Conservation (phyloP, 2,888 invertebrate genomes). For the Oegoconia quadripuncta region DNA sequence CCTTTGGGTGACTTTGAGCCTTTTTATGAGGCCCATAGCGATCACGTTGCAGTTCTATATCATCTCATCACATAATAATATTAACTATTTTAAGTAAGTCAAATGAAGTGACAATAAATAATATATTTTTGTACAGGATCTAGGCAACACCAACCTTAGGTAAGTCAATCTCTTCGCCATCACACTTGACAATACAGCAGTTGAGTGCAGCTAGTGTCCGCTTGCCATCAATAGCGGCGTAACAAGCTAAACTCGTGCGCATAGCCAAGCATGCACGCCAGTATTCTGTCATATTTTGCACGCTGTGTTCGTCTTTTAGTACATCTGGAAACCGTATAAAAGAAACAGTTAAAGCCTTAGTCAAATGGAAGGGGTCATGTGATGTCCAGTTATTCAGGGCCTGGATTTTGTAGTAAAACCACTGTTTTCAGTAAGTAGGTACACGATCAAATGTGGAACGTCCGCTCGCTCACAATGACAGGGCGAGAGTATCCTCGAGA, state of each 20-base stretch:
- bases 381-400: too few relatives aligned
- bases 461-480: too few relatives aligned
- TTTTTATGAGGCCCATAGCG: too few relatives aligned
- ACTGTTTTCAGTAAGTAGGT: too few relatives aligned
- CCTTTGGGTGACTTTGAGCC: too few relatives aligned
- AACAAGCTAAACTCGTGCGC: slow-evolving; percentile 54
- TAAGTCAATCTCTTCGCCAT: slow-evolving; percentile 24
- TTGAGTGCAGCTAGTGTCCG: slow-evolving; percentile 49
- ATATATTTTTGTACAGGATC: neutral
- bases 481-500: too few relatives aligned
- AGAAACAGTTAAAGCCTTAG: too few relatives aligned
- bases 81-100: neutral
- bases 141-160: neutral
- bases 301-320: slow-evolving; percentile 35
- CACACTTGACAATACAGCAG: slow-evolving; percentile 36
- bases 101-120: neutral
- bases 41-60: too few relatives aligned
- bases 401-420: too few relatives aligned
- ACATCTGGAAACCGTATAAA: slow-evolving; percentile 42
- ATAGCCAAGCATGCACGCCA: slow-evolving; percentile 39
- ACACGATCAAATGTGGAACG: too few relatives aligned
- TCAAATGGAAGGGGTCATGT: too few relatives aligned
- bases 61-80: too few relatives aligned
- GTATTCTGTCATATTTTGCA: slow-evolving; percentile 31
- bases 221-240: slow-evolving; percentile 36